phyloP scores from a whole-genome alignment of 2,113 vertebrate genomes.

The Callocephalon fimbriatum region DNA sequence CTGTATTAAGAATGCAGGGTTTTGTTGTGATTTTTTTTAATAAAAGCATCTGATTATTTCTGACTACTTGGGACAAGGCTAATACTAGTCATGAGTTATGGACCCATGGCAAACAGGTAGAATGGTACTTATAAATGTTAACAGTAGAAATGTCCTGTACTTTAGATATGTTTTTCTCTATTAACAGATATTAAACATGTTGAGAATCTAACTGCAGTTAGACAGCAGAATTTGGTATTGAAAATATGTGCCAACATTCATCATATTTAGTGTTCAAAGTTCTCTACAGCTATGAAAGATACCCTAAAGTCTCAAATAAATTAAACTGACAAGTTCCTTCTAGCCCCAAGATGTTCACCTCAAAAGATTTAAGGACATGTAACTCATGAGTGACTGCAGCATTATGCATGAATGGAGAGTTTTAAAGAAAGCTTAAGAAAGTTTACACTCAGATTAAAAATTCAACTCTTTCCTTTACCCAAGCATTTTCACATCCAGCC shows the following conservation, averaged over 20 bases:
- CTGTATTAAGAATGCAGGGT: background rate
- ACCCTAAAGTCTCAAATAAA: conserved; percentile 32
- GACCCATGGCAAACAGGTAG: background rate
- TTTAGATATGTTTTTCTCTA: background rate
- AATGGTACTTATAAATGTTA: background rate
- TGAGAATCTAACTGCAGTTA: background rate
- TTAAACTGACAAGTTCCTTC: conserved; percentile 42
- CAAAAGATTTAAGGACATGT: background rate
- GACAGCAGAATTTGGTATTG: background rate
- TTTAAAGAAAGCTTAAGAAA: conserved; percentile 3
- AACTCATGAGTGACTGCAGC: conserved; percentile 4
- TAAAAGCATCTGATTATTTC: background rate
- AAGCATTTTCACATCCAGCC: background rate
- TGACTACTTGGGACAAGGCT: background rate
- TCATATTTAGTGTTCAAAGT: conserved; percentile 11
- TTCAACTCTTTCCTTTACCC: background rate
- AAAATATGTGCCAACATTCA: background rate
- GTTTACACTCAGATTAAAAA: conserved; percentile 21
- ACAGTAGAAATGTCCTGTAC: background rate
- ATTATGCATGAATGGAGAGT: conserved; percentile 7
- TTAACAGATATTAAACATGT: background rate
- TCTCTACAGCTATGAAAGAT: background rate
- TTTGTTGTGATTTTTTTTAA: background rate
- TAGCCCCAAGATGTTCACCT: conserved; percentile 9
- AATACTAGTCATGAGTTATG: background rate